phyloP scores from a whole-genome alignment of 2,113 vertebrate species.

The Pollimyrus isidori region DNA sequence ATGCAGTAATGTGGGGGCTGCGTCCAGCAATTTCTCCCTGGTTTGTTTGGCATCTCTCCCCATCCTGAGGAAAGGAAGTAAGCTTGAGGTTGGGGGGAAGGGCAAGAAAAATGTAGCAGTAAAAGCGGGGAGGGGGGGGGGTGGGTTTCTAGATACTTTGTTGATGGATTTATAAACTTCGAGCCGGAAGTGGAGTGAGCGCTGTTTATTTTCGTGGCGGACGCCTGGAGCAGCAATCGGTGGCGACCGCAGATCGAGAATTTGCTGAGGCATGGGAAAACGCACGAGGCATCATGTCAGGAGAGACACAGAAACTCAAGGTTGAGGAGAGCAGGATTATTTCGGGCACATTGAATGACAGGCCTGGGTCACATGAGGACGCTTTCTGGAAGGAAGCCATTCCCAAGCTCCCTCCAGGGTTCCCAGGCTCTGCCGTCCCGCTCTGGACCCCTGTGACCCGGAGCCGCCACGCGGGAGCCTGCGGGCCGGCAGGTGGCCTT shows the following conservation, averaged over 20 bases:
- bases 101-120: no score
- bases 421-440: not conserved
- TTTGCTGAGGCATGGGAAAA: constrained; percentile 13
- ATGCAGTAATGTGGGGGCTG: not conserved
- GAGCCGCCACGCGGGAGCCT: not conserved
- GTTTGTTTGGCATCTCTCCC: constrained; percentile 32
- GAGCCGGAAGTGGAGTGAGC: constrained; percentile 16
- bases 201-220: constrained; percentile 41
- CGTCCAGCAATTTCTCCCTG: constrained; percentile 18
- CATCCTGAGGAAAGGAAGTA: not conserved
- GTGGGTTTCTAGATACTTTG: constrained; percentile 39
- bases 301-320: not conserved
- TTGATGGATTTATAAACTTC: constrained; percentile 55
- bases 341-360: not conserved
- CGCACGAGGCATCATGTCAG: constrained; percentile 23
- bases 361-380: constrained; percentile 5
- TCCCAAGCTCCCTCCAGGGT: constrained; percentile 7
- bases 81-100: no score
- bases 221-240: constrained; percentile 21
- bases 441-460: not conserved
- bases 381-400: constrained; percentile 36
- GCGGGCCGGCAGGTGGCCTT: not conserved
- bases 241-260: constrained; percentile 9
- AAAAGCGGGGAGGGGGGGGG: not conserved
- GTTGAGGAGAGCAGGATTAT: not conserved